Conservation (phyloP, 2,113 vertebrate genomes). For the Bos indicus region DNA sequence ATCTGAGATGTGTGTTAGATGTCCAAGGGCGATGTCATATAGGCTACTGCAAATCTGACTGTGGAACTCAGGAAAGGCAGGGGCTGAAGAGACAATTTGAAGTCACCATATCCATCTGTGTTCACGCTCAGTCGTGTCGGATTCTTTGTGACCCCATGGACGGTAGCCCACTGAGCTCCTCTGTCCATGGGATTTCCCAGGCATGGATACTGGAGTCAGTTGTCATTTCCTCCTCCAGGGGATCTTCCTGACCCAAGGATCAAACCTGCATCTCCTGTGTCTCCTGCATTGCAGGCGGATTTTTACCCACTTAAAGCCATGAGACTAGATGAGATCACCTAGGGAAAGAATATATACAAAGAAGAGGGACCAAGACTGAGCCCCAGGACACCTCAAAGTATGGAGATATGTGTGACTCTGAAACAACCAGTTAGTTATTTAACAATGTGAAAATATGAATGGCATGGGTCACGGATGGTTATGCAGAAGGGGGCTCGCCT, state of each 20-base stretch:
- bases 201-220: neutral
- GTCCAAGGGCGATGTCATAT: neutral
- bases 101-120: neutral
- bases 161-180: neutral
- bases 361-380: neutral
- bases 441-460: neutral
- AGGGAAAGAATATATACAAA: neutral
- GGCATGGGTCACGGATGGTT: neutral
- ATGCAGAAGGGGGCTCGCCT: neutral
- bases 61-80: neutral
- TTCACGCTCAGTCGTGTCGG: neutral
- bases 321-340: neutral
- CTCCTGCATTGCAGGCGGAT: neutral
- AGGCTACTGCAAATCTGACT: neutral
- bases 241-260: neutral
- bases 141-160: neutral
- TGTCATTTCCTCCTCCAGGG: neutral
- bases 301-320: neutral
- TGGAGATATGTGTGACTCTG: neutral
- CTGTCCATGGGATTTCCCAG: neutral
- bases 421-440: neutral
- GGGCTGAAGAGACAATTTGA: neutral
- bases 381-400: neutral
- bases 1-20: neutral
- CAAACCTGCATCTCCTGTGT: neutral